These are phyloP conservation scores for Anguilla pacifica DNA, from an alignment of 2,797 vertebrate species.

Conservation along the genomic window DNA sequence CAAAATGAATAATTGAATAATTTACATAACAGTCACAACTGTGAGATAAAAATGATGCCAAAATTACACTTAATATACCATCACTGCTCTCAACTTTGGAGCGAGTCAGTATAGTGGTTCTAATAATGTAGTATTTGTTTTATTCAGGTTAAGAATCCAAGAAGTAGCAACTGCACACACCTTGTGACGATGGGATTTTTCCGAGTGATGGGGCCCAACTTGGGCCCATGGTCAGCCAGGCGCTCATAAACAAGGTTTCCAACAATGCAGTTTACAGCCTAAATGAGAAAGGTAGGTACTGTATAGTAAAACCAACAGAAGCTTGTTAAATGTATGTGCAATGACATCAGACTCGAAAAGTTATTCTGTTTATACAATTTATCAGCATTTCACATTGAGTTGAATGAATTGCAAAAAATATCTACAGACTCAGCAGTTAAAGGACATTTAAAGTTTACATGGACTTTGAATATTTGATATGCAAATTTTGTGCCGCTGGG, in stretches of 20 bases:
- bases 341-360: neutral
- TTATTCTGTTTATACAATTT: neutral
- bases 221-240: slow-evolving; percentile 83
- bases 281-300: slow-evolving; percentile 26
- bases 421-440: neutral
- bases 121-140: neutral
- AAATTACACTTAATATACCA: neutral
- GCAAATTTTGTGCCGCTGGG: neutral
- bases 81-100: too few species aligned
- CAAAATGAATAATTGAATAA: neutral
- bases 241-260: slow-evolving; percentile 89
- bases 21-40: neutral
- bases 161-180: slow-evolving; percentile 60
- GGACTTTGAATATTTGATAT: neutral
- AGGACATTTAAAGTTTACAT: neutral
- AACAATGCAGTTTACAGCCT: slow-evolving; percentile 88
- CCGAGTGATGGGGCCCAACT: slow-evolving; percentile 80
- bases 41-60: neutral
- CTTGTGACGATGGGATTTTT: slow-evolving; percentile 88
- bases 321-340: neutral
- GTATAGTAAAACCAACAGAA: slow-evolving; percentile 11
- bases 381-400: neutral
- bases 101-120: neutral
- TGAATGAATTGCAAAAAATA: neutral
- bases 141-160: neutral